Evolutionary conservation across 2,113 vertebrate species (phyloP).

Genomic region (Platysternon megacephalum): DNA sequence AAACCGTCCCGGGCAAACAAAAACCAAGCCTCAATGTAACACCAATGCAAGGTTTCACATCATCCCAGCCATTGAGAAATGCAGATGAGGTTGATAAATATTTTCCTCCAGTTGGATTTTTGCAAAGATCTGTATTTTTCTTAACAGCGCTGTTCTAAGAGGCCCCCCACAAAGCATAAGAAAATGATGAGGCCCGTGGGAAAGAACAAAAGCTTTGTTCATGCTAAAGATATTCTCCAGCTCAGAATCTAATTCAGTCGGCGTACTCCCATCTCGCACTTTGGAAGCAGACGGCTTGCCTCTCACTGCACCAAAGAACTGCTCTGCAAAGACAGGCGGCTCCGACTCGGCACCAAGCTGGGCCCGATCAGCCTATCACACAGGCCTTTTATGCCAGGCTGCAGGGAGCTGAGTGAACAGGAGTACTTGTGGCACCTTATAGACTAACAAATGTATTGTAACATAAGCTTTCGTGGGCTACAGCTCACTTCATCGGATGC

Average conservation of each 20-base stretch:
- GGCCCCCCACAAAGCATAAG: neutral
- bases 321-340: accelerated
- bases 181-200: neutral
- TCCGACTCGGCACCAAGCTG: too few relatives aligned
- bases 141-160: neutral
- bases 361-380: neutral
- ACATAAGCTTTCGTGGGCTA: too few relatives aligned
- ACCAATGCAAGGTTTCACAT: neutral
- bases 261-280: neutral
- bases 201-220: neutral
- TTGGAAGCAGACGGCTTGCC: neutral
- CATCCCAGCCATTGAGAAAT: neutral
- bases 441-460: too few relatives aligned
- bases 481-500: too few relatives aligned
- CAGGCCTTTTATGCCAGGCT: neutral
- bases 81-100: neutral
- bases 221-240: neutral
- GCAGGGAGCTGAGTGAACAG: too few relatives aligned
- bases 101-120: neutral
- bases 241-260: too few relatives aligned
- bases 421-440: too few relatives aligned
- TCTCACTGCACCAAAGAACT: neutral
- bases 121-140: neutral
- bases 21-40: neutral
- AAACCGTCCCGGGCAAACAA: neutral